Conservation (phyloP, 1,140 invertebrate genomes). For the Lasioglossum albipes region DNA sequence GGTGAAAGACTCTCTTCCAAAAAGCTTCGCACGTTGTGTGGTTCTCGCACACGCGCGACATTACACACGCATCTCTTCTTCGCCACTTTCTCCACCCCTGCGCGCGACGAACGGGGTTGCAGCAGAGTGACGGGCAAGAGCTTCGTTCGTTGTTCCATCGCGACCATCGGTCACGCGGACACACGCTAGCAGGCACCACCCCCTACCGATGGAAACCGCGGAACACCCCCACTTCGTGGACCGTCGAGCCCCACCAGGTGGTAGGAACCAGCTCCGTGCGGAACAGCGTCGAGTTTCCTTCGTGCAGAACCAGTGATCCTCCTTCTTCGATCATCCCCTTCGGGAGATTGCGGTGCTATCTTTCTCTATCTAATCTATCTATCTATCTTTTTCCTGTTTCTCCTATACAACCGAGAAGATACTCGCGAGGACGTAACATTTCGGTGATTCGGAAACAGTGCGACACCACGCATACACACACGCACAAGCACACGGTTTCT, state of each 20-base stretch:
- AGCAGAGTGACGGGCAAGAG: too few relatives aligned
- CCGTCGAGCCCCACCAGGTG: conserved; percentile 40
- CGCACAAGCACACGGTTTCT: too few relatives aligned
- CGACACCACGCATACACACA: too few relatives aligned
- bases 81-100: neutral
- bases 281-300: too few relatives aligned
- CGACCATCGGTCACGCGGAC: too few relatives aligned
- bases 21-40: neutral
- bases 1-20: conserved; percentile 48
- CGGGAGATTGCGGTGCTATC: neutral
- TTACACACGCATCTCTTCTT: too few relatives aligned
- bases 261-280: neutral
- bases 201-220: conserved; percentile 45
- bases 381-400: too few relatives aligned
- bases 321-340: conserved; percentile 26
- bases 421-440: neutral
- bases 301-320: too few relatives aligned
- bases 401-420: neutral
- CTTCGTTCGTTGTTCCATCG: too few relatives aligned
- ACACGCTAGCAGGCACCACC: conserved; percentile 43
- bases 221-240: conserved; percentile 58
- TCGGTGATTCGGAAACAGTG: too few relatives aligned
- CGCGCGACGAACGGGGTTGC: neutral
- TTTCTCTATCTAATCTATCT: too few relatives aligned
- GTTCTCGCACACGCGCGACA: too few relatives aligned